phyloP scores from a whole-genome alignment of 2,797 vertebrate genomes.

The Linurgus olivaceus region DNA sequence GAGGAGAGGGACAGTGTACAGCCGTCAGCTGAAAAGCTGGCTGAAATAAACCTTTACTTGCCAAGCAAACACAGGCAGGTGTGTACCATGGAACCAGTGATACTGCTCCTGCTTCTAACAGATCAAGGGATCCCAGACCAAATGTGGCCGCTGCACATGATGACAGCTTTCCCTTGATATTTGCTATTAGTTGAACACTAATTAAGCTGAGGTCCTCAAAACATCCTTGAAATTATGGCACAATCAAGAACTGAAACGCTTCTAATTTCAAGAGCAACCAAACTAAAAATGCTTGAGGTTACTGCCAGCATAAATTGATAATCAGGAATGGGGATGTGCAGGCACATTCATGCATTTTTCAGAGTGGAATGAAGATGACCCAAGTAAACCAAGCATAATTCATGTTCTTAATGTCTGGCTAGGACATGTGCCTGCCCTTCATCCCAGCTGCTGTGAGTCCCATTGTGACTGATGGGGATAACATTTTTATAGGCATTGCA shows the following conservation, averaged over 20 bases:
- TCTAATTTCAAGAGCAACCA: neutral
- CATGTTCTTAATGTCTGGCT: neutral
- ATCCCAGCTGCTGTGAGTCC: neutral
- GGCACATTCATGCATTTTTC: neutral
- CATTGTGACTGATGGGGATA: fast-evolving
- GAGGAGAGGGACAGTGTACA: neutral
- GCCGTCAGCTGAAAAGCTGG: neutral
- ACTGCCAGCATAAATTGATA: neutral
- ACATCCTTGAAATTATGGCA: neutral
- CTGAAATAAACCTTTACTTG: neutral
- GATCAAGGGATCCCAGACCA: neutral
- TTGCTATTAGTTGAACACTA: conserved; percentile 22
- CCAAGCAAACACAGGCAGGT: neutral
- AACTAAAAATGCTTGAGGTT: neutral
- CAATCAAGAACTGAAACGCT: neutral
- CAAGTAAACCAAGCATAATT: neutral
- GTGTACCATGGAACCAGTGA: neutral
- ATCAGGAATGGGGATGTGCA: neutral
- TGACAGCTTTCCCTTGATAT: neutral
- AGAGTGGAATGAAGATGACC: neutral
- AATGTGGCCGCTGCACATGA: neutral
- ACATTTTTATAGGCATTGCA: neutral
- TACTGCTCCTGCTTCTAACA: neutral
- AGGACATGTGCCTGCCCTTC: neutral
- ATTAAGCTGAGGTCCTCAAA: neutral